Base-by-base conservation (phyloP, 2,113 vertebrate genomes). In the Daphoenositta chrysoptera region DNA sequence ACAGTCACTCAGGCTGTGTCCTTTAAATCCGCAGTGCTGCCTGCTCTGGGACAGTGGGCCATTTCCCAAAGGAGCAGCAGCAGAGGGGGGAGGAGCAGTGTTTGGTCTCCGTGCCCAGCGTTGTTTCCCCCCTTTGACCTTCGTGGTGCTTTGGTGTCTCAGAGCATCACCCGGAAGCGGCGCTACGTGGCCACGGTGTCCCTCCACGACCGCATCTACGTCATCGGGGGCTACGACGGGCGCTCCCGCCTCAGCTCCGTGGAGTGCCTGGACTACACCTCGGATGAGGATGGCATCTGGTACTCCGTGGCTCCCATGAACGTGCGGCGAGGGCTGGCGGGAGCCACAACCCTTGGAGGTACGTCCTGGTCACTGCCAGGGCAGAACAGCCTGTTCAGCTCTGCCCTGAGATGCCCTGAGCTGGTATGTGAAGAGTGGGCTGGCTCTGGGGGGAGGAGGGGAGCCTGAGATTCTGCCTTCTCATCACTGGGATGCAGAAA, bases 241-340 rank as follows among this genome's bases (percentile, higher is more conserved):
- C 99, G 99, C 21, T 99, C 99, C 2, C 98, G 99, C 15, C 99
- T 99, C 97, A 99, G 99, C 95, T 99, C 99, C 0, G 99, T 99
- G 84, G 99, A 99, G 94, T 99, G 99, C 94, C 97, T 99, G 94
- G 99, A 99, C 94, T 99, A 99, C 92, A 99, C 99, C 0, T 98
- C 99, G 0, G 99, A 99, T 9, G 99, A 99, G 96, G 99, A 99
- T 14, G 99, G 99, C 0, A 99, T 99, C 83, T 99, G 99, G 99
- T 99, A 99, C 92, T 99, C 99, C 0, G 99, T 99, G 44, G 99
- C 99, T 57, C 99, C 99, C 4, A 99, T 99, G 99, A 99, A 99
- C 5, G 99, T 99, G 20, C 98, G 99, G 0, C 97, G 99, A 15
- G 99, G 99, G 57, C 98, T 99, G 26, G 99, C 99, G 0, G 99